Conservation (phyloP, 2,888 invertebrate species). For the Crioceris asparagi region DNA sequence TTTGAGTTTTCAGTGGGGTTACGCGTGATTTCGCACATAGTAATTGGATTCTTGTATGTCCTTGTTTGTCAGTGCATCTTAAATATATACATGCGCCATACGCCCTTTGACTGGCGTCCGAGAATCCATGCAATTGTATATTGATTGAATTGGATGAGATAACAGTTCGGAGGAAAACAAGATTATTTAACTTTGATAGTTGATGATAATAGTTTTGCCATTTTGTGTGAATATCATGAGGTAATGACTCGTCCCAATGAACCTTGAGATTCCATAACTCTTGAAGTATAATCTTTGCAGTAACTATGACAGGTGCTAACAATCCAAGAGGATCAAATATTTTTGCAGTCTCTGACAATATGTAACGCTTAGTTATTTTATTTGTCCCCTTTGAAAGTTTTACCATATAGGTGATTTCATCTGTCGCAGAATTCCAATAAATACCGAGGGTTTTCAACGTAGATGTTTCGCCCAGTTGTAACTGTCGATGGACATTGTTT, state of each 20-base stretch:
- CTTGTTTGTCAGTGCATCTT: not conserved
- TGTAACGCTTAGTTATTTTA: not conserved
- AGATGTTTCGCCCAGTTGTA: not conserved
- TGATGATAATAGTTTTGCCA: not conserved
- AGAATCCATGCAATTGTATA: slow-evolving; percentile 1
- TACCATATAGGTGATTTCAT: not conserved
- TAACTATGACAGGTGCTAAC: not conserved
- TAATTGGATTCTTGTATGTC: not conserved
- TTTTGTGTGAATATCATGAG: not conserved
- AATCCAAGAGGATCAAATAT: slow-evolving; percentile 1
- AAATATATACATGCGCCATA: slow-evolving; percentile 1
- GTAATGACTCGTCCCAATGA: not conserved
- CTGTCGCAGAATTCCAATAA: not conserved
- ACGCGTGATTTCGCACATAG: not conserved
- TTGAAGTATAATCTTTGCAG: not conserved
- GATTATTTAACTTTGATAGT: not conserved
- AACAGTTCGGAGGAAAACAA: not conserved
- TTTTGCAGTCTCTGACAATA: not conserved
- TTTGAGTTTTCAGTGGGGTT: not conserved
- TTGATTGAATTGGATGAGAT: not conserved
- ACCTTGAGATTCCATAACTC: not conserved
- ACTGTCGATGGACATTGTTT: not conserved
- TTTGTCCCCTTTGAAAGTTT: not conserved
- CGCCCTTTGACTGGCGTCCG: not conserved
- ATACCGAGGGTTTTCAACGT: not conserved